Conservation (phyloP, 2,888 invertebrate species). For the Cantharis lateralis region DNA sequence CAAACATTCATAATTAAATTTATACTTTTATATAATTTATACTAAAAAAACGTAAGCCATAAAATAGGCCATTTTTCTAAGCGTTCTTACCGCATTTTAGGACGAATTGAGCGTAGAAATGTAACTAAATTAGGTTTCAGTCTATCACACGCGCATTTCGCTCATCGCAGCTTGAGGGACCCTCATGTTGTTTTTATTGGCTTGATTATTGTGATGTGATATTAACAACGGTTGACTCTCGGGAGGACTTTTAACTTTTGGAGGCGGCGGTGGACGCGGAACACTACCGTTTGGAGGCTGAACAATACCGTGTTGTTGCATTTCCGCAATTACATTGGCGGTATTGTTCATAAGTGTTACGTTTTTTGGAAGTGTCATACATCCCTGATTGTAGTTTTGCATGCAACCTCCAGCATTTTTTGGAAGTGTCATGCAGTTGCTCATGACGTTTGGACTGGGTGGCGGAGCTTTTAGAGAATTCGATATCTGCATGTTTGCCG, state of each 20-base stretch:
- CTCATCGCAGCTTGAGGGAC: constrained; percentile 84
- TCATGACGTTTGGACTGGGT: constrained; percentile 62
- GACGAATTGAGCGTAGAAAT: constrained; percentile 41
- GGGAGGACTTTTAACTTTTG: constrained; percentile 62
- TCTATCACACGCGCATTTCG: constrained; percentile 88
- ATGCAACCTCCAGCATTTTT: constrained; percentile 58
- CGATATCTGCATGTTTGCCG: constrained; percentile 55
- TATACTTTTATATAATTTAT: constrained; percentile 36
- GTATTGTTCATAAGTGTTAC: constrained; percentile 57
- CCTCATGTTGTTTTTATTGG: constrained; percentile 60
- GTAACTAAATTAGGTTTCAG: constrained; percentile 23
- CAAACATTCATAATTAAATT: constrained; percentile 47
- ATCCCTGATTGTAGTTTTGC: constrained; percentile 43
- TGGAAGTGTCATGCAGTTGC: constrained; percentile 56
- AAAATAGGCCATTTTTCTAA: constrained; percentile 36
- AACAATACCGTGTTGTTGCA: constrained; percentile 64
- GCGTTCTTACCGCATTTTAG: constrained; percentile 34
- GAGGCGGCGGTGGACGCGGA: constrained; percentile 63
- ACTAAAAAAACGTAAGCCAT: constrained; percentile 36
- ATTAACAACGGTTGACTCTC: constrained; percentile 62
- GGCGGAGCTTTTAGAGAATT: constrained; percentile 68
- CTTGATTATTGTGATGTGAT: constrained; percentile 53
- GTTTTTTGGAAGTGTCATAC: constrained; percentile 67
- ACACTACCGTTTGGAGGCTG: constrained; percentile 66
- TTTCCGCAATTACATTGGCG: constrained; percentile 60